A percentile compares a stretch with the other conserved stretches of the same genome.
Conservation (phyloP, 2,888 invertebrate genomes). For the Lordiphosa andalusiaca region DNA sequence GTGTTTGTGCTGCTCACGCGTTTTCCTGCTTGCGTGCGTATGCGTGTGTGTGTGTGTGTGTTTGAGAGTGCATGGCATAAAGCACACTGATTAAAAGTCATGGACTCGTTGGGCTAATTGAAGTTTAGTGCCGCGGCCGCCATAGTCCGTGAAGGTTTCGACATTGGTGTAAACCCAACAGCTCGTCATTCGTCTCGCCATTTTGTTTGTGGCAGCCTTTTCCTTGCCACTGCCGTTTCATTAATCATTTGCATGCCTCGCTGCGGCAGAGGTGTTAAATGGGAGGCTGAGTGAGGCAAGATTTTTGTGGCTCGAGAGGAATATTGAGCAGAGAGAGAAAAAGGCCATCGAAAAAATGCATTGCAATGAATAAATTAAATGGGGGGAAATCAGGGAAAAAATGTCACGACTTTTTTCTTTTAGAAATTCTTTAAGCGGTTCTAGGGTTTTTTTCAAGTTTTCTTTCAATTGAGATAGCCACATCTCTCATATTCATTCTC, state of each 20-base stretch:
- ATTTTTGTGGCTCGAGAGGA: no score
- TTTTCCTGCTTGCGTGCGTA: not conserved
- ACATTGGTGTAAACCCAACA: conserved; percentile 41
- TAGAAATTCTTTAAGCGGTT: no score
- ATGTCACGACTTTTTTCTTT: no score
- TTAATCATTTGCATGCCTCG: conserved; percentile 28
- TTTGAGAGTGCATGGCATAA: conserved; percentile 41
- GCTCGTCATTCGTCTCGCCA: not conserved
- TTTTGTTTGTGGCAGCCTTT: not conserved
- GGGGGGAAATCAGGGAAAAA: no score
- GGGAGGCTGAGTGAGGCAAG: not conserved
- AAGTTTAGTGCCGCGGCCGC: conserved; percentile 62
- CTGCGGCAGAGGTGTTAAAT: conserved; percentile 19
- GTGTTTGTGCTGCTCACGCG: conserved; percentile 2
- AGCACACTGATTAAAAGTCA: conserved; percentile 71
- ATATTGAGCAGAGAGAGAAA: no score
- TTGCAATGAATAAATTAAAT: no score
- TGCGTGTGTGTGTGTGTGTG: conserved; percentile 13
- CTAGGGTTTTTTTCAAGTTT: no score
- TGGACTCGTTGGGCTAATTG: conserved; percentile 66
- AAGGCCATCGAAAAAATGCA: no score
- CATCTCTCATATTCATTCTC: no score
- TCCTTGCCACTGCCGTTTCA: not conserved
- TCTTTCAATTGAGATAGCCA: no score
- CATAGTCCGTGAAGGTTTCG: conserved; percentile 38